phyloP scores from a whole-genome alignment of 2,797 vertebrate species.

The Rallus crepitans region DNA sequence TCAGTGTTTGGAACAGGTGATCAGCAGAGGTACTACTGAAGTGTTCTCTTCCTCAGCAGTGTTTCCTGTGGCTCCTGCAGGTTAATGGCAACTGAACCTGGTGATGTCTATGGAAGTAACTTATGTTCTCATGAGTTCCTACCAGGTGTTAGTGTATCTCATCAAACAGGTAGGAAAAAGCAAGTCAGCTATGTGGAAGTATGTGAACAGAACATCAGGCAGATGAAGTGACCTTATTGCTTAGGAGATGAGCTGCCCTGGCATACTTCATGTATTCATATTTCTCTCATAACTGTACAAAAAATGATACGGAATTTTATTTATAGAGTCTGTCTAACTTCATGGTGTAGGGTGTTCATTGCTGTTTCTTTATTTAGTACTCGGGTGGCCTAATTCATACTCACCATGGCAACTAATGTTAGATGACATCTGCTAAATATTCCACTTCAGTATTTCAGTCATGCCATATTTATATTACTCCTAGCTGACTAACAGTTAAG shows the following conservation, averaged over 20 bases:
- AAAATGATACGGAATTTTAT: slow-evolving; percentile 50
- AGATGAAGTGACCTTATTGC: background rate
- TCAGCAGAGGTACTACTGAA: background rate
- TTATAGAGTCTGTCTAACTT: slow-evolving; percentile 53
- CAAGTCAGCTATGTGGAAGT: background rate
- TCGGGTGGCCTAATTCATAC: slow-evolving; percentile 67
- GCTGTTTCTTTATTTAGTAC: slow-evolving; percentile 60
- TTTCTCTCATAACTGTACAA: slow-evolving; percentile 50
- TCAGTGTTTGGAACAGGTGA: background rate
- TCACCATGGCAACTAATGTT: slow-evolving; percentile 64
- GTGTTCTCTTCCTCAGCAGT: background rate
- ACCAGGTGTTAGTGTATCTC: background rate
- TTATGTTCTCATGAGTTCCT: background rate
- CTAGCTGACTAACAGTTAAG: background rate
- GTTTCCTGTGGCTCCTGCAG: background rate
- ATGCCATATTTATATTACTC: slow-evolving; percentile 24
- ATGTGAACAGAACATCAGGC: background rate
- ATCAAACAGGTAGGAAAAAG: background rate
- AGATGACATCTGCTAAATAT: slow-evolving; percentile 65
- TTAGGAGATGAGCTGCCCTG: background rate
- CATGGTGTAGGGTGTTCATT: slow-evolving; percentile 18
- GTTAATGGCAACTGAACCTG: background rate
- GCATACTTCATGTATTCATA: background rate
- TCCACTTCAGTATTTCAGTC: slow-evolving; percentile 49
- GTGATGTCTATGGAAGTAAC: background rate